Evolutionary conservation across 2,113 vertebrate species (phyloP), one percentile per base, ranked within the genome.

Genomic region (Stegostoma tigrinum): DNA sequence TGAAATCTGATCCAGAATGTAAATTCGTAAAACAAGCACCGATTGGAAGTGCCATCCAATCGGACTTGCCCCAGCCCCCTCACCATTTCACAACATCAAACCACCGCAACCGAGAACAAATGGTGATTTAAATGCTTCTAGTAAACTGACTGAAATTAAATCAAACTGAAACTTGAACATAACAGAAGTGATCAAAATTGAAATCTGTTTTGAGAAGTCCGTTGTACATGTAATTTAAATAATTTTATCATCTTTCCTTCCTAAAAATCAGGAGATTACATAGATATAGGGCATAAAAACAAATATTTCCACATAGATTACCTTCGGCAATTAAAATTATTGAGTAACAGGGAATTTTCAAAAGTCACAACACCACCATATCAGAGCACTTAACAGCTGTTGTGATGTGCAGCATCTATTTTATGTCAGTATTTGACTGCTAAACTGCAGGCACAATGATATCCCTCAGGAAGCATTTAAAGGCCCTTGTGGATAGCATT

Each of bases 401-500:
- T 96, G 96, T 95, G 96, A 96, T 96, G 96, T 96, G 97, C 97
- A 96, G 96, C 96, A 97, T 97, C 97, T 96, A 96, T 97, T 97
- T 97, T 97, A 96, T 96, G 96, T 97, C 96, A 95, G 96, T 95
- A 97, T 96, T 96, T 97, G 96, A 96, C 96, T 96, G 96, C 97
- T 97, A 97, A 98, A 96, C 96, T 97, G 97, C 97, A 96, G 97
- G 97, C 96, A 97, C 97, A 97, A 96, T 96, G 97, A 95, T 96
- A 96, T 97, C 97, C 97, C 97, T 96, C 89, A 97, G 97, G 97
- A 98, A 96, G 96, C 42, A 96, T 97, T 97, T 97, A 97, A 96
- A 96, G 96, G 96, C 96, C 97, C 97, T 96, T 96, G 97, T 96
- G 97, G 96, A 96, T 27, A 96, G 96, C 96, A 96, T 96, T 97